These are phyloP conservation scores for Psephotus haematonotus DNA, from an alignment of 2,113 vertebrate genomes.

Conservation along the genomic window DNA sequence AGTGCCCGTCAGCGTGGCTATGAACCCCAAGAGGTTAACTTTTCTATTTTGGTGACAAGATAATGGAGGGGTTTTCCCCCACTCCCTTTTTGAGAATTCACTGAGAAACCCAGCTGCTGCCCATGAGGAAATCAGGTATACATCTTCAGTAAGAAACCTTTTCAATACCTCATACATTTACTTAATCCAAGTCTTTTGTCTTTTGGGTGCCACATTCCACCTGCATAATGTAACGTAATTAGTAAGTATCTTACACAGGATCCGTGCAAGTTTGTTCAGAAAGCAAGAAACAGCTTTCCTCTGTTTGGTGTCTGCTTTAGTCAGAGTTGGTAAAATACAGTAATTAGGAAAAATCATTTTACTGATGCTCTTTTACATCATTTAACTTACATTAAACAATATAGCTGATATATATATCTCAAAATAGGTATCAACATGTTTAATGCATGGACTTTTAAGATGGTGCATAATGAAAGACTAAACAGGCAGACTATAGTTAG, in stretches of 20 bases:
- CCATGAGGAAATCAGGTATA: not conserved
- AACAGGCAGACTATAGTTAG: not conserved
- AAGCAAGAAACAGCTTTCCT: not conserved
- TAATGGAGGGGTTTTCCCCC: not conserved
- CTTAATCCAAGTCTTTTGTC: not conserved
- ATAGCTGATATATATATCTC: not conserved
- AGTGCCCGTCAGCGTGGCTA: accelerated
- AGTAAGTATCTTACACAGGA: not conserved
- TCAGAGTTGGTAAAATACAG: not conserved
- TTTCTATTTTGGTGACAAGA: not conserved
- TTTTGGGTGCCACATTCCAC: not conserved
- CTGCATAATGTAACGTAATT: not conserved
- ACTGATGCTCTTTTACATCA: not conserved
- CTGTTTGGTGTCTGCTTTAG: not conserved
- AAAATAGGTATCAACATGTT: not conserved
- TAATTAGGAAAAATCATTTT: not conserved
- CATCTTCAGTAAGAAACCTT: not conserved
- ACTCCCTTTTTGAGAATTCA: not conserved
- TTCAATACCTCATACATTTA: not conserved
- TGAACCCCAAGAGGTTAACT: not conserved
- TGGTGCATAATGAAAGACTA: not conserved
- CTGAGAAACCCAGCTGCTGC: not conserved
- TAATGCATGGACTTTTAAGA: not conserved
- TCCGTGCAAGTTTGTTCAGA: not conserved
- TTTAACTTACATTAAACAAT: not conserved